Conservation (phyloP, 2,888 invertebrate genomes). For the Seladonia tumulorum region DNA sequence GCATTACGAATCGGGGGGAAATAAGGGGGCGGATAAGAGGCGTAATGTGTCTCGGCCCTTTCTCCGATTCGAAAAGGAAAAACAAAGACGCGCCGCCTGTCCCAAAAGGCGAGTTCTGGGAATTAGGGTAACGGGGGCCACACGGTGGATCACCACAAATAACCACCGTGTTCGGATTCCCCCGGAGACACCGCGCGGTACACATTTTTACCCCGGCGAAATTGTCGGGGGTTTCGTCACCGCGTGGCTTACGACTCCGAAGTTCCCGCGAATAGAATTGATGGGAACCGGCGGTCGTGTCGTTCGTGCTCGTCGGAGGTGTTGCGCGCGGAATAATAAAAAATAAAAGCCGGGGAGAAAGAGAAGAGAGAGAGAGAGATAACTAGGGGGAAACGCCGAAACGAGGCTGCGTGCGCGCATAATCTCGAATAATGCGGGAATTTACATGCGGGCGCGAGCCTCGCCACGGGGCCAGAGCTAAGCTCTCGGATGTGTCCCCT, state of each 20-base stretch:
- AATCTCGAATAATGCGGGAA: constrained; percentile 56
- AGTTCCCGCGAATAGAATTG: constrained; percentile 53
- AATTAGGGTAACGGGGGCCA: constrained; percentile 10
- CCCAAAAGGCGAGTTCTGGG: constrained; percentile 21
- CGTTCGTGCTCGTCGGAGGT: constrained; percentile 18
- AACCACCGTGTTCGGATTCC: constrained; percentile 56
- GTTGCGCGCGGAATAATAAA: constrained; percentile 51
- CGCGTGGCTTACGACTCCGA: constrained; percentile 32
- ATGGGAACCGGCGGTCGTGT: constrained; percentile 38
- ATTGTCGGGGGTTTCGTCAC: constrained; percentile 54
- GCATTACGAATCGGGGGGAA: too few relatives aligned
- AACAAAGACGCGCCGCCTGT: constrained; percentile 16
- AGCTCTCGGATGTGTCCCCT: constrained; percentile 7
- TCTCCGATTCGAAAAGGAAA: not conserved
- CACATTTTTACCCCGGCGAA: constrained; percentile 49
- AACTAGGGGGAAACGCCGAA: not conserved
- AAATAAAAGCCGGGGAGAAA: constrained; percentile 7
- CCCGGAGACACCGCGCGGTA: constrained; percentile 38
- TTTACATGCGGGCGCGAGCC: constrained; percentile 63
- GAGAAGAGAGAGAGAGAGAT: not conserved
- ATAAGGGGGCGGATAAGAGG: too few relatives aligned
- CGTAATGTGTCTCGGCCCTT: not conserved
- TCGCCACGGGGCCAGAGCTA: constrained; percentile 38
- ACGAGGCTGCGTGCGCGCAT: constrained; percentile 31
- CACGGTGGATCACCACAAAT: constrained; percentile 56